Evolutionary conservation across 2,888 invertebrate genomes (phyloP), one percentile per base, ranked within the genome.

Genomic region (Eugnorisma glareosa): DNA sequence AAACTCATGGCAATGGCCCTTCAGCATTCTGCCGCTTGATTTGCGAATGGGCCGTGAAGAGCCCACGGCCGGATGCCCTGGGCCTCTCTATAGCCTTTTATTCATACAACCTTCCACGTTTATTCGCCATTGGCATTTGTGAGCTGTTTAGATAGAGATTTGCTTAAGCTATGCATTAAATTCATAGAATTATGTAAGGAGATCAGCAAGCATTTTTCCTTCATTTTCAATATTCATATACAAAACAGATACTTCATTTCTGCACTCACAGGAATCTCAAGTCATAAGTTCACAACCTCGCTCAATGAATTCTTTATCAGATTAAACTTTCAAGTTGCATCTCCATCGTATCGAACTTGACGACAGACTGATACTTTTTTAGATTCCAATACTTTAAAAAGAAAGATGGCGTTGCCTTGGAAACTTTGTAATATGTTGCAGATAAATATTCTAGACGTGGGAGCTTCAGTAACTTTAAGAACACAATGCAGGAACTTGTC

Each of bases 41-140:
- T 93, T 92, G 89, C 89, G 90, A 91, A 92, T 89, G 86, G 88
- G 59, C 86, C 85, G 89, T 91, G 84, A 89, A 93, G 92, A 89
- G 90, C 80, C 81, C 86, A 75, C 86, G 81, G 85, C 71, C 83
- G 86, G 77, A 86, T 85, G 85, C 87, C 80, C 84, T 64, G 77
- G 73, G 70, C 79, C 81, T 76, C 84, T 83, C 75, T 72, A 83
- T 77, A 84, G 82, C 84, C 73, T 76, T 82, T 82, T 84, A 83
- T 84, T 80, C 64, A 63, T 77, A 69, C 48, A 70, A 68, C 74
- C 70, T 67, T 59, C 73, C 75, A 78, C 83, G 86, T 90, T 90
- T 89, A 91, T 90, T 91, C 87, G 83, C 81, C 78, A 84, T 84
- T 79, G 75, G 66, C 77, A 76, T 80, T 82, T 76, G 80, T 74